Conservation (phyloP, 2,797 vertebrate species). For the Morelia viridis region DNA sequence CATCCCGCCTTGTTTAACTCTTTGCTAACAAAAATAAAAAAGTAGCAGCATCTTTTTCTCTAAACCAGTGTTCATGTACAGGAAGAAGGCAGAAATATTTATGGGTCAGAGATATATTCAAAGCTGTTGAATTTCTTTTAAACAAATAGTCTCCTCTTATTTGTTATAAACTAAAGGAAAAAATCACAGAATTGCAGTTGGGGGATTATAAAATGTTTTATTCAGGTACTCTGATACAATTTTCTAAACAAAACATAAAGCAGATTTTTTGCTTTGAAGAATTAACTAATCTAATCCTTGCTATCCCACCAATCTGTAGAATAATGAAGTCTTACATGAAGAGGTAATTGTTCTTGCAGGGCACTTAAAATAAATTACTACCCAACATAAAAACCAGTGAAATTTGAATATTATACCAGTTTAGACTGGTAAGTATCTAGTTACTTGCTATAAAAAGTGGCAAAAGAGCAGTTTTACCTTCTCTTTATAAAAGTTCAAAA, state of each 20-base stretch:
- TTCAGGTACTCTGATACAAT: neutral
- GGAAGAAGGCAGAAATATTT: slow-evolving; percentile 7
- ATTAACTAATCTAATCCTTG: neutral
- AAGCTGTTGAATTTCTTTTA: neutral
- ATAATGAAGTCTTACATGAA: neutral
- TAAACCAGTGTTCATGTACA: neutral
- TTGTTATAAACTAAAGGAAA: neutral
- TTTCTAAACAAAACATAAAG: neutral
- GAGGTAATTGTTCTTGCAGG: neutral
- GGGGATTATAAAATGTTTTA: neutral
- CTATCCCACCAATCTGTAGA: neutral
- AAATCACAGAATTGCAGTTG: neutral
- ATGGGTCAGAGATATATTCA: rapidly evolving
- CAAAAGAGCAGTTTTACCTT: neutral
- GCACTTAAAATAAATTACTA: neutral
- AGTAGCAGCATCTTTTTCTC: neutral
- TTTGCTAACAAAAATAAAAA: neutral
- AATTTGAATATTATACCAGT: neutral
- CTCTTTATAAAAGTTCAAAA: neutral
- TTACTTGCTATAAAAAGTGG: neutral
- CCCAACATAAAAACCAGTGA: neutral
- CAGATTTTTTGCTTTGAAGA: neutral
- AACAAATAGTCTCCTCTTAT: neutral
- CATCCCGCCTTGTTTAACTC: neutral
- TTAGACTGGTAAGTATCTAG: neutral